A percentile compares a stretch with the other conserved stretches of the same genome.
phyloP scores from a whole-genome alignment of 1,140 invertebrate genomes.

The Caenorhabditis elegans region DNA sequence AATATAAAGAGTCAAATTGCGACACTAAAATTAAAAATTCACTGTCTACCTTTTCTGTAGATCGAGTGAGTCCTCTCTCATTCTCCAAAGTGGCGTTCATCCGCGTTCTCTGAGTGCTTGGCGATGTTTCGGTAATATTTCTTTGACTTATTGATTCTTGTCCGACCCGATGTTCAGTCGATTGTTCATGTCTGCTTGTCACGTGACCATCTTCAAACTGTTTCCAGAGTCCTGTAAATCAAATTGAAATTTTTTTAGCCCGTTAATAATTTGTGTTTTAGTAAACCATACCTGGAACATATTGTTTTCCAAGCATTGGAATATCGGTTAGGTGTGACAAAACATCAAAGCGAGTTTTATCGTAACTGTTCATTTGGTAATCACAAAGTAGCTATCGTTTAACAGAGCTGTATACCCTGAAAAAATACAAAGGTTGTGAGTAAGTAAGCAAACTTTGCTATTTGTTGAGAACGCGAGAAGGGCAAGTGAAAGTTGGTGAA shows the following conservation, averaged over 20 bases:
- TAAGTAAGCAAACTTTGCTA: background rate
- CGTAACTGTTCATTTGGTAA: background rate
- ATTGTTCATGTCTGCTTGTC: no score
- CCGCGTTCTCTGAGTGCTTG: no score
- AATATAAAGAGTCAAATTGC: no score
- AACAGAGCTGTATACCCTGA: background rate
- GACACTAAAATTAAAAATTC: no score
- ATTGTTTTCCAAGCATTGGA: slow-evolving; percentile 13
- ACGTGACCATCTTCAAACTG: background rate
- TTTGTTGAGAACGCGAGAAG: background rate
- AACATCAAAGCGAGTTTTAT: background rate
- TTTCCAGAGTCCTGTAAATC: background rate
- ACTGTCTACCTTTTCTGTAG: no score
- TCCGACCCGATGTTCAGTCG: background rate
- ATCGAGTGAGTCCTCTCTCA: no score
- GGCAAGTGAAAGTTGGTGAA: slow-evolving; percentile 1
- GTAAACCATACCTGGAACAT: background rate
- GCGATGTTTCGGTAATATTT: no score
- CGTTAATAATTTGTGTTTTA: background rate
- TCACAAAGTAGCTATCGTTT: no score
- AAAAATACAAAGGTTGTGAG: background rate
- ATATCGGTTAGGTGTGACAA: background rate
- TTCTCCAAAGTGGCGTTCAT: no score
- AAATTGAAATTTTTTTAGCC: no score
- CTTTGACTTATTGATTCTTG: background rate